These are phyloP conservation scores for Cricetomys ansorgei DNA, from an alignment of 2,113 vertebrate genomes.

Conservation along the genomic window DNA sequence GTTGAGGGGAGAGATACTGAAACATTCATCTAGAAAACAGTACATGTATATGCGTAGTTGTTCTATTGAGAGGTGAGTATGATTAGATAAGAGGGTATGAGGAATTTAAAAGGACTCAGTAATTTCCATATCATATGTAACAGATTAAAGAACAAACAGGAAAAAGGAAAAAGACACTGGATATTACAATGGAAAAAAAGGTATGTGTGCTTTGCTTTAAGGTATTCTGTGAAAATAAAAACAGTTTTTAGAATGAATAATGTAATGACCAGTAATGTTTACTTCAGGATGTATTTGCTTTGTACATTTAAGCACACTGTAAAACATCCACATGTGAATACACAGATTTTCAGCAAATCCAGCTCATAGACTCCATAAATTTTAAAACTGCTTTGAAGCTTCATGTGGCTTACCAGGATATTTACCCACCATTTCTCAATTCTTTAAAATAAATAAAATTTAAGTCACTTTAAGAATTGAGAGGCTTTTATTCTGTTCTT, in stretches of 20 bases:
- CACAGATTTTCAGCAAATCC: constrained; percentile 36
- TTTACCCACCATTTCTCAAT: not conserved
- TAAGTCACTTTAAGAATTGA: not conserved
- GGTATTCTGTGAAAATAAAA: constrained; percentile 52
- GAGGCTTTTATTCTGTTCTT: not conserved
- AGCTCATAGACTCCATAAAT: not conserved
- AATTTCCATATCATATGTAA: constrained; percentile 77
- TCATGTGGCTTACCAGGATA: not conserved
- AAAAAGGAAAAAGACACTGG: constrained; percentile 35
- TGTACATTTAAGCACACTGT: constrained; percentile 49
- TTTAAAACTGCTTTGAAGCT: not conserved
- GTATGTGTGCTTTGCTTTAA: constrained; percentile 47
- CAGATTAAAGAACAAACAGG: constrained; percentile 67
- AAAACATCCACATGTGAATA: constrained; percentile 60
- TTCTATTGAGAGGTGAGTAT: not conserved
- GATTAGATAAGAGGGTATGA: constrained; percentile 61
- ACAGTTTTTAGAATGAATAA: constrained; percentile 47
- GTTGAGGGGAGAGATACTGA: constrained; percentile 43
- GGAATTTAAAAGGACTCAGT: constrained; percentile 83
- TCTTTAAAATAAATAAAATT: not conserved
- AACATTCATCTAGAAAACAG: constrained; percentile 71
- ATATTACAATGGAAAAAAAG: constrained; percentile 47
- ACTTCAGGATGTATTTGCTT: constrained; percentile 34
- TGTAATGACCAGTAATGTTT: constrained; percentile 58
- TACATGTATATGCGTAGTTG: not conserved